Percentiles rank a stretch among this genome's conserved stretches.
Conservation (phyloP, 2,888 invertebrate genomes). For the Meteorus cinctellus region DNA sequence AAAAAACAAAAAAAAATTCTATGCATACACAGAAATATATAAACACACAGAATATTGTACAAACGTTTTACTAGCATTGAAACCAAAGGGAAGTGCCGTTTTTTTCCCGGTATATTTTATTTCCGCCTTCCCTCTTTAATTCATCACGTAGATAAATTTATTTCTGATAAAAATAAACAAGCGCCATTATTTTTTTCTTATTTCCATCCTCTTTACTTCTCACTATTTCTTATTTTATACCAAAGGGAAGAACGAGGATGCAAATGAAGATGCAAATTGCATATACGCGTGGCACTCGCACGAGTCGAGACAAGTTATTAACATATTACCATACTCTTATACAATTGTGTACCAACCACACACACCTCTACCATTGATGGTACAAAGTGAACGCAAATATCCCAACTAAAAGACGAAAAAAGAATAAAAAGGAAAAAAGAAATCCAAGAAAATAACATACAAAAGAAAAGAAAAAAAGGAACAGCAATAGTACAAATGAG, state of each 20-base stretch:
- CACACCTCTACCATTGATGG: neutral
- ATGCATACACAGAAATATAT: neutral
- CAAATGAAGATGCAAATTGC: conserved; percentile 38
- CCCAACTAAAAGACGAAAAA: neutral
- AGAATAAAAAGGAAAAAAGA: neutral
- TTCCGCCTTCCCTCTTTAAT: conserved; percentile 22
- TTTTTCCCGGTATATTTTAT: conserved; percentile 48
- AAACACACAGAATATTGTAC: neutral
- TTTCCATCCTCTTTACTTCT: neutral
- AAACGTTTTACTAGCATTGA: neutral
- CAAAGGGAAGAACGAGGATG: conserved; percentile 19
- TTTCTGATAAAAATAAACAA: neutral
- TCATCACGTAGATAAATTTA: neutral
- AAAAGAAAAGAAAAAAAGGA: too few relatives aligned
- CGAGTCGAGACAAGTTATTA: conserved; percentile 20
- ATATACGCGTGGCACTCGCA: conserved; percentile 33
- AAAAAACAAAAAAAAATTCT: neutral
- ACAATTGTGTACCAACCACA: neutral
- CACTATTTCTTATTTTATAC: neutral
- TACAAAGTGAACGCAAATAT: neutral
- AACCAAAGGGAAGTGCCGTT: conserved; percentile 47
- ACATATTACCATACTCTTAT: conserved; percentile 5
- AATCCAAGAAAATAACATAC: neutral
- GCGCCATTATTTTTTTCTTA: neutral
- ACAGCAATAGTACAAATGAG: neutral